Evolutionary conservation across 2,797 vertebrate species (phyloP).

Genomic region (Sphaeramia orbicularis): DNA sequence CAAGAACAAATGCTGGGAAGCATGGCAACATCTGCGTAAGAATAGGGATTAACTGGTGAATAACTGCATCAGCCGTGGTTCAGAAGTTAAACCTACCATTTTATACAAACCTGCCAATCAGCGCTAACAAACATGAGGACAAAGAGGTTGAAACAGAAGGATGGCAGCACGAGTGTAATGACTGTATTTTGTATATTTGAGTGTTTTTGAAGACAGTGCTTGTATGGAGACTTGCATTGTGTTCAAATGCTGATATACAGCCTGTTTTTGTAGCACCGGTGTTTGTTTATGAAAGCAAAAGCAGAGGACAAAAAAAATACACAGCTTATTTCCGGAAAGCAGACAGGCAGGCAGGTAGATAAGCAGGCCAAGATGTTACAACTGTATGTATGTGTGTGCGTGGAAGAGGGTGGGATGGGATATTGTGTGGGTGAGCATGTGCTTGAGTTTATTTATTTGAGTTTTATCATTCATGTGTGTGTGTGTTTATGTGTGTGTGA

Average conservation of each 20-base stretch:
- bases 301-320: conserved; percentile 21
- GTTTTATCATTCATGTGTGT: conserved; percentile 29
- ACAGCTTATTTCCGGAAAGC: conserved; percentile 38
- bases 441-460: conserved; percentile 54
- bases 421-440: conserved; percentile 34
- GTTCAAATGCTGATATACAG: not conserved
- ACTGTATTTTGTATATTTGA: not conserved
- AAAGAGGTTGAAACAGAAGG: not conserved
- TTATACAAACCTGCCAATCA: conserved; percentile 45
- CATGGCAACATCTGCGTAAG: conserved; percentile 30
- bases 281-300: conserved; percentile 23
- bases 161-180: not conserved
- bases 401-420: conserved; percentile 5
- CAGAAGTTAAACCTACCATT: conserved; percentile 45
- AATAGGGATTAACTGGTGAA: conserved; percentile 66
- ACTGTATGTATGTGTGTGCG: conserved; percentile 12
- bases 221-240: not conserved
- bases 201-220: conserved; percentile 3
- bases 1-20: conserved; percentile 55
- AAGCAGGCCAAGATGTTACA: conserved; percentile 37
- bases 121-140: conserved; percentile 12
- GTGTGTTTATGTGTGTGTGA: conserved; percentile 26
- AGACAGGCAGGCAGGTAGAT: conserved; percentile 46
- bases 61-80: conserved; percentile 53
- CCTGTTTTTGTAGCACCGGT: not conserved